phyloP scores from a whole-genome alignment of 1,140 invertebrate genomes.

The Drosophila persimilis region DNA sequence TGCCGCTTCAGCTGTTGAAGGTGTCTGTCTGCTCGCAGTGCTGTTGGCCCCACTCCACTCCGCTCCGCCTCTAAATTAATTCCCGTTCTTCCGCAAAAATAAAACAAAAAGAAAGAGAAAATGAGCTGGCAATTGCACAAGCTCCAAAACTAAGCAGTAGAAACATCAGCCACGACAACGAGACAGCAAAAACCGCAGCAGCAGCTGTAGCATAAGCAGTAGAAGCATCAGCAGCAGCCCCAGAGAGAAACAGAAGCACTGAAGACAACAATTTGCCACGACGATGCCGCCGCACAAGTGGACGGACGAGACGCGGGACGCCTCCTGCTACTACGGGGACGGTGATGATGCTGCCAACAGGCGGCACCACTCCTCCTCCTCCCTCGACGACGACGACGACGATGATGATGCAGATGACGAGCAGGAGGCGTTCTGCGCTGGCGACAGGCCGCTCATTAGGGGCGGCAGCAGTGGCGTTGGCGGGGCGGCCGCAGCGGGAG shows the following conservation, averaged over 20 bases:
- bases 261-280: conserved; percentile 1
- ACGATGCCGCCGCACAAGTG: conserved; percentile 65
- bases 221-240: neutral
- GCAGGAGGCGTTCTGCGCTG: conserved; percentile 54
- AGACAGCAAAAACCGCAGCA: neutral
- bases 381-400: conserved; percentile 50
- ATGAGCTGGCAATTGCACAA: conserved; percentile 61
- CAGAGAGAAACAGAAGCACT: neutral
- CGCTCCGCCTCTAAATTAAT: neutral
- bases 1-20: conserved; percentile 62
- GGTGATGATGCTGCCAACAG: conserved; percentile 5
- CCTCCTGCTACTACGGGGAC: conserved; percentile 61
- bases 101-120: conserved; percentile 51
- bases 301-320: conserved; percentile 72
- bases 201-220: neutral
- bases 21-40: conserved; percentile 29
- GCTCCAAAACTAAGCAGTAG: conserved; percentile 4
- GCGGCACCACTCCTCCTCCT: conserved; percentile 32
- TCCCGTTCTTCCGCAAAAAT: too few species aligned
- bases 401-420: conserved; percentile 66
- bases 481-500: neutral
- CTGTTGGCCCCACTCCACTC: conserved; percentile 2
- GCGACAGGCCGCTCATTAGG: conserved; percentile 56
- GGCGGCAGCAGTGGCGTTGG: conserved; percentile 9
- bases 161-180: neutral